Base-by-base conservation (phyloP, 2,113 vertebrate genomes). In the Paedocypris sp. region DNA sequence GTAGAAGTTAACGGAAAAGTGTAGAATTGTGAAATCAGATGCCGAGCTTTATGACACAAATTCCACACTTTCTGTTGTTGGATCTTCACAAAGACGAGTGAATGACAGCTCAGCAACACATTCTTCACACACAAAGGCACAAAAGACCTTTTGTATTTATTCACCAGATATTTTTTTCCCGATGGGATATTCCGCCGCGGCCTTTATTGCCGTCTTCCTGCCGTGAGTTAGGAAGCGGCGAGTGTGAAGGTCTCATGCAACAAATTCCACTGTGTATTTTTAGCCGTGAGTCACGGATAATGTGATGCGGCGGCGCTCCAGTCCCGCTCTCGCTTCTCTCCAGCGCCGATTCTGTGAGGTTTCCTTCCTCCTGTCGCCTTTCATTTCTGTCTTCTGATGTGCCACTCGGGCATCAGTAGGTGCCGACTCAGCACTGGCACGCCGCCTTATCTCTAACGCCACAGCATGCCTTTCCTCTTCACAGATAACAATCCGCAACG, bases 81-180 rank as follows among this genome's bases (percentile, higher is more conserved):
- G 2, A 65, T 54, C 16, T 51, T 6, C 52, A 53, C 22, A 59
- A 52, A 53, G 41, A 23, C 26, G 42, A 6, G 8, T 29, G 31
- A 54, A 49, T 56, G 43, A 41, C 56, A 54, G 50, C 46, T 46
- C 16, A 7, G 10, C 12, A 36, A 19, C 18, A 28, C 54, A 56
- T 68, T 50, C 47, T 61, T 47, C 53, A 29, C 32, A 33, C 25
- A 39, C 57, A 65, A 48, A 54, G 33, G 31, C 15, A 61, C 49
- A 72, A 56, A 57, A 46, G 23, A 25, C 15, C 54, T 68, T 68
- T 62, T 68, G 62, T 61, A 11, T 28, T 61, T 31, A 60, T 20
- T 29, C 20, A 18, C 22, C 2, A 45, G 13, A 50, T 32, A 61
- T 41, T 60, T 49, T 47, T 46, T 49, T 18, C 38, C 35, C 11